Conservation (phyloP, 2,113 vertebrate species). For the Mormoops blainvillei region DNA sequence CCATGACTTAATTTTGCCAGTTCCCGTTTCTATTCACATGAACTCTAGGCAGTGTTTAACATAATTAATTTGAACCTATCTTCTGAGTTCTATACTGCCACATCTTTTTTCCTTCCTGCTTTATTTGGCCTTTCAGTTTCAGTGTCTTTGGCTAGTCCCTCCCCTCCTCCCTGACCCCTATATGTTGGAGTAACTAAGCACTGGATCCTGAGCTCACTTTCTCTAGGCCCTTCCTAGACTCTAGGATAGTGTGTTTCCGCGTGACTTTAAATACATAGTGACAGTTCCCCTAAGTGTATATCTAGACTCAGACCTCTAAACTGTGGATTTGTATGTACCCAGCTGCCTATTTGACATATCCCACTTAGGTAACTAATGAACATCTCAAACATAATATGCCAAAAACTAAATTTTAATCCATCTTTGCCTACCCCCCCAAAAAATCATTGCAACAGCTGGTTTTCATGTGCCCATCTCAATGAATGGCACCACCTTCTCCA, state of each 20-base stretch:
- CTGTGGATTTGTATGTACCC: background rate
- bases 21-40: background rate
- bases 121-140: background rate
- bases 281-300: background rate
- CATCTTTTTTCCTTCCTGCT: background rate
- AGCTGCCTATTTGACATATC: background rate
- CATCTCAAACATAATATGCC: background rate
- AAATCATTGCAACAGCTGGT: background rate
- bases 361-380: background rate
- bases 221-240: background rate
- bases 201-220: background rate
- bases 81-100: background rate
- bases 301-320: background rate
- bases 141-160: background rate
- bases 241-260: background rate
- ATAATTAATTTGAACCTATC: background rate
- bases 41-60: background rate
- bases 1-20: background rate
- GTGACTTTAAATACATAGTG: background rate
- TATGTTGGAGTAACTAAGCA: background rate
- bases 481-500: background rate
- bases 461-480: background rate
- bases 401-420: background rate
- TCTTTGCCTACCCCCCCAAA: background rate
- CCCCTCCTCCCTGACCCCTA: background rate